Evolutionary conservation across 2,797 vertebrate species (phyloP), one percentile per base, ranked within the genome.

Genomic region (Spinibarbus caldwelli): DNA sequence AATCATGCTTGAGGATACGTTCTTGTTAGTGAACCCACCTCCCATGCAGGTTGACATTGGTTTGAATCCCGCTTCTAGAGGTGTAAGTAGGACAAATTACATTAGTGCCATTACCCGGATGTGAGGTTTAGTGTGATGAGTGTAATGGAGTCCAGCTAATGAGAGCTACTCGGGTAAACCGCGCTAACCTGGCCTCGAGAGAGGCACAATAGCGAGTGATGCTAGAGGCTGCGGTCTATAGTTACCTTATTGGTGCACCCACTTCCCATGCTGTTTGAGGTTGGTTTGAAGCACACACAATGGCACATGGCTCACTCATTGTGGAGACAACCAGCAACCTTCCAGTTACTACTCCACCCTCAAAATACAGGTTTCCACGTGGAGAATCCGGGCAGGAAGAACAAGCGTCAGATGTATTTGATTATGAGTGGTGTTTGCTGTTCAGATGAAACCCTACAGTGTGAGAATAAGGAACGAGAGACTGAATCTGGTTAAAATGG

Each of bases 401-500:
- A 64, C 29, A 66, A 23, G 29, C 19, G 3, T 43, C 54, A 78
- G 76, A 12, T 17, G 23, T 62, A 19, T 78, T n/a, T 80, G 17
- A 78, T 52, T 31, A 82, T 29, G 29, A 62, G 12, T 31, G 36
- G 67, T 83, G 52, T 83, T 62, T 83, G 52, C 21, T 62, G 26
- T 21, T 72, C 3, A 75, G 26, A 75, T 83, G 43, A 75, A 83
- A 72, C 34, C 21, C 34, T n/a, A 62, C 70, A 23, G 54, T 23
- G 38, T 73, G 70, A 45, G 49, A 75, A 66, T n/a, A 47, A 43
- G 23, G 38, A 66, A 64, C 5, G 4, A 66, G 71, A 47, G 52
- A 43, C n/a, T 49, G 54, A 49, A 66, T 66, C 29, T 54, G 47
- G 64, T 80, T 54, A 47, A 70, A 81, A 19, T 54, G 45, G 26